Evolutionary conservation across 2,113 vertebrate genomes (phyloP).

Genomic region (Perca schrenkii): DNA sequence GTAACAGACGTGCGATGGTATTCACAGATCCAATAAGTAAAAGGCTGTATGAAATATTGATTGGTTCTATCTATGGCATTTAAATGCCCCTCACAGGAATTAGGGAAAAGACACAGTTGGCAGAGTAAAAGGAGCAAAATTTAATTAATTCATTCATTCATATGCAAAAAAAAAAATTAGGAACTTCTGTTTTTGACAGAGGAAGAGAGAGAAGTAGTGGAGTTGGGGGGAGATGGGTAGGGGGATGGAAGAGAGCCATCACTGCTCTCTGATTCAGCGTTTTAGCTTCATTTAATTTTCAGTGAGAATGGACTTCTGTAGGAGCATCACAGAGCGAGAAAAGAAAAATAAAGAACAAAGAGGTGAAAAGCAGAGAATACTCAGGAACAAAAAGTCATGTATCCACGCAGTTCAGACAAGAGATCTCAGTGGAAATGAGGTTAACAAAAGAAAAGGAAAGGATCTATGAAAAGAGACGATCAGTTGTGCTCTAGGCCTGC

Average conservation of each 20-base stretch:
- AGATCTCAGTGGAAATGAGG: background rate
- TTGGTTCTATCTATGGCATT: slow-evolving; percentile 30
- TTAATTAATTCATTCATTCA: slow-evolving; percentile 28
- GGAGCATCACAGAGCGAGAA: background rate
- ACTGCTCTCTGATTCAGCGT: slow-evolving; percentile 7
- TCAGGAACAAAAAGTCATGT: slow-evolving; percentile 1
- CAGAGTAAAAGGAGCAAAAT: slow-evolving; percentile 16
- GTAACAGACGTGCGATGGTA: background rate
- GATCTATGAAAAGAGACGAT: slow-evolving; percentile 22
- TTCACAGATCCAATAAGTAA: slow-evolving; percentile 36
- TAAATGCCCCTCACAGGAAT: slow-evolving; percentile 20
- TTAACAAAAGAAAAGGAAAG: slow-evolving; percentile 14
- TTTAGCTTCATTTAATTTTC: slow-evolving; percentile 31
- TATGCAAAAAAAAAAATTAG: slow-evolving; percentile 17
- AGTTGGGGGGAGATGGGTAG: background rate
- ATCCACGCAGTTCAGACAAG: background rate
- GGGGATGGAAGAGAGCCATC: background rate
- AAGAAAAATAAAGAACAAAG: slow-evolving; percentile 5
- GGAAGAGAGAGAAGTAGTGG: background rate
- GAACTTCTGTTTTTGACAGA: slow-evolving; percentile 19
- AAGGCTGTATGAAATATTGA: slow-evolving; percentile 50
- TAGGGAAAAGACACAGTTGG: background rate
- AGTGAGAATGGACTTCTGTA: background rate
- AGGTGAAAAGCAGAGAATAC: background rate
- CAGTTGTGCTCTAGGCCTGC: slow-evolving; percentile 17